phyloP scores from a whole-genome alignment of 2,888 invertebrate species.

The Atrina japonica region DNA sequence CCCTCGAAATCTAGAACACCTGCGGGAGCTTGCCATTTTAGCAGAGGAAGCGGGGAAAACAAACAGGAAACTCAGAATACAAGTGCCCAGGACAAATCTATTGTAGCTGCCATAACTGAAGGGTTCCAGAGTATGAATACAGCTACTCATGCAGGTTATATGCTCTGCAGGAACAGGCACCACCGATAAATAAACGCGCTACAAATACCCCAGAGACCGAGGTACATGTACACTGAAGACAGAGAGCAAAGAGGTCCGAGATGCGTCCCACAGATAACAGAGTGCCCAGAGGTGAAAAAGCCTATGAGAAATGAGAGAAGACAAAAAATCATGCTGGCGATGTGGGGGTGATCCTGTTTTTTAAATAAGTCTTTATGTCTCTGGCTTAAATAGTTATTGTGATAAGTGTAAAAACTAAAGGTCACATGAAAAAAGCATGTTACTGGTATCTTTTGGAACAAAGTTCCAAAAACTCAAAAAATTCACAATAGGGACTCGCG shows the following conservation, averaged over 20 bases:
- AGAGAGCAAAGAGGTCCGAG: not conserved
- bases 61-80: not conserved
- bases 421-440: slow-evolving; percentile 3
- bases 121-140: not conserved
- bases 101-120: not conserved
- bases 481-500: slow-evolving; percentile 21
- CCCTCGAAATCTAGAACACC: not conserved
- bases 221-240: not conserved
- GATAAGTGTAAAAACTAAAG: slow-evolving; percentile 1
- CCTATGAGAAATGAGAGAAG: too few species aligned
- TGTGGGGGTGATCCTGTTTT: slow-evolving; percentile 23
- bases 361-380: not conserved
- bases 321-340: not conserved
- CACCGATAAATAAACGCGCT: too few species aligned
- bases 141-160: not conserved
- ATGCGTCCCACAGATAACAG: too few species aligned
- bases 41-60: not conserved
- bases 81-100: not conserved
- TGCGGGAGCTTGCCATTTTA: not conserved
- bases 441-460: not conserved
- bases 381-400: slow-evolving; percentile 5
- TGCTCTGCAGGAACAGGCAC: too few species aligned
- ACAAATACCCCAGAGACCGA: not conserved
- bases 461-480: not conserved
- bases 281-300: too few species aligned